phyloP scores from a whole-genome alignment of 2,113 vertebrate genomes.

The Spermophilus dauricus region DNA sequence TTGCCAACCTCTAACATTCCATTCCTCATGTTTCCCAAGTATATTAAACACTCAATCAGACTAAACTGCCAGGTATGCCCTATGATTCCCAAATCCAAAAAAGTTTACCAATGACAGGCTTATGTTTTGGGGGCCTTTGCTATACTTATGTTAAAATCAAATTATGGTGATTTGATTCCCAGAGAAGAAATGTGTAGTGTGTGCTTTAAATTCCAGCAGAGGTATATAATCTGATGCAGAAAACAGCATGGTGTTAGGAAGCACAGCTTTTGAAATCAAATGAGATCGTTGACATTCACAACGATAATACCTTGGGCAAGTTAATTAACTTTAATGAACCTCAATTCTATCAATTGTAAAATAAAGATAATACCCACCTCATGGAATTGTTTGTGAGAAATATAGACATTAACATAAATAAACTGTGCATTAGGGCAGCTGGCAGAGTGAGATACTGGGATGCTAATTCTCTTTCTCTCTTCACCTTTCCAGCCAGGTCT shows the following conservation, averaged over 20 bases:
- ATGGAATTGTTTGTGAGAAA: background rate
- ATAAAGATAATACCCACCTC: background rate
- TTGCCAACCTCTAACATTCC: background rate
- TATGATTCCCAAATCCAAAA: background rate
- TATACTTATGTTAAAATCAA: slow-evolving; percentile 37
- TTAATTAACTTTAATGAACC: slow-evolving; percentile 52
- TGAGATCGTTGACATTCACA: background rate
- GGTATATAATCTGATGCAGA: background rate
- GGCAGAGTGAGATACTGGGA: background rate
- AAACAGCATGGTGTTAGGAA: background rate
- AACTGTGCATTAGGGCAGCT: background rate
- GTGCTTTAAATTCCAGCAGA: background rate
- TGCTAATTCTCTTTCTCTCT: background rate
- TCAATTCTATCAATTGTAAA: slow-evolving; percentile 43
- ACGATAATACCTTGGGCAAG: background rate
- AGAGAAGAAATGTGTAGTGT: background rate
- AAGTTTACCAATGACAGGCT: background rate
- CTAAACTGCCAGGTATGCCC: background rate
- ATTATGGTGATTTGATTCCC: slow-evolving; percentile 9
- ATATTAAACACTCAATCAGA: background rate
- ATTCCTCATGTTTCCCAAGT: background rate
- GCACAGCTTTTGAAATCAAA: slow-evolving; percentile 1
- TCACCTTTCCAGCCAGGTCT: background rate
- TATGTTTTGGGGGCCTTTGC: background rate
- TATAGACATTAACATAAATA: background rate